These are phyloP conservation scores for Meriones unguiculatus DNA, from an alignment of 2,113 vertebrate genomes.

Conservation along the genomic window DNA sequence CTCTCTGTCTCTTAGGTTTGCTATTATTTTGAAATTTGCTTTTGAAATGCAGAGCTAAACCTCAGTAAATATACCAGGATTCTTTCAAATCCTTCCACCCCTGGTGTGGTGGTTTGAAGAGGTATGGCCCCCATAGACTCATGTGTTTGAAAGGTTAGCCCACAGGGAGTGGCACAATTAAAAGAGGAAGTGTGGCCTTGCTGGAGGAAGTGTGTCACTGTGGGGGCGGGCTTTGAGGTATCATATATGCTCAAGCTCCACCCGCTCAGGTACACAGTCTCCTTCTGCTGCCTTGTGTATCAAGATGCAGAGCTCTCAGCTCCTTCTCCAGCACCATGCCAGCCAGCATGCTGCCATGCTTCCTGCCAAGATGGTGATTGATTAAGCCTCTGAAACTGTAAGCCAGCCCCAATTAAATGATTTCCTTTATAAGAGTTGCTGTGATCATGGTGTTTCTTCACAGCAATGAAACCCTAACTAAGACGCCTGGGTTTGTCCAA, in stretches of 20 bases:
- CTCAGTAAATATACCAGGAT: background rate
- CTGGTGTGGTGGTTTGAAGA: background rate
- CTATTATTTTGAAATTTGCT: background rate
- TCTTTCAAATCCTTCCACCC: background rate
- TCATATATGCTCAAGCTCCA: background rate
- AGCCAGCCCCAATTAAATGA: background rate
- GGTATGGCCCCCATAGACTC: no score
- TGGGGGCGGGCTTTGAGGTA: background rate
- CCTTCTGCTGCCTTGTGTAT: background rate
- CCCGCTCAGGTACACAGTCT: background rate
- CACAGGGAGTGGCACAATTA: background rate
- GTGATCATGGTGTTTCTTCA: background rate
- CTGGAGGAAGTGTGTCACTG: background rate
- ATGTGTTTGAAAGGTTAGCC: background rate
- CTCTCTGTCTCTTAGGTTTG: background rate
- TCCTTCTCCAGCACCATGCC: background rate
- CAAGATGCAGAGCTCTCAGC: background rate
- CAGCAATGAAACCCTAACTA: background rate
- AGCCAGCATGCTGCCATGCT: background rate
- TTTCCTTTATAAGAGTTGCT: background rate
- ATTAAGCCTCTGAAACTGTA: background rate
- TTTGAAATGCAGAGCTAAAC: constrained; percentile 10
- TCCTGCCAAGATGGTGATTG: background rate
- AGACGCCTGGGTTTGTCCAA: background rate
- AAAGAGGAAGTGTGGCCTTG: background rate